Percentiles rank a stretch among this genome's conserved stretches.
Conservation (phyloP, 2,113 vertebrate species). For the Tichodroma muraria region DNA sequence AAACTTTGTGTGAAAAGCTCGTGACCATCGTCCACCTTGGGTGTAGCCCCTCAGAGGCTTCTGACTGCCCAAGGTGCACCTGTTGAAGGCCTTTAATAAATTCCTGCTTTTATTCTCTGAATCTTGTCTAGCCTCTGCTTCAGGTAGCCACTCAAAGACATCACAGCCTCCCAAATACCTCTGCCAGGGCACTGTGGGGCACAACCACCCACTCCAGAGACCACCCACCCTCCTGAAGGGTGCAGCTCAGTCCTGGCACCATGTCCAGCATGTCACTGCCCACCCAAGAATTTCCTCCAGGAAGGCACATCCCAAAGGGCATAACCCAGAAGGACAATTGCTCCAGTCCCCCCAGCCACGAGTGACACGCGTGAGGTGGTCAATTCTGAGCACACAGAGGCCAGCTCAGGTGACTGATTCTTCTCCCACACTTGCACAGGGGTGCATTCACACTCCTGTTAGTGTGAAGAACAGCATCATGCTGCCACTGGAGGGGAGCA, state of each 20-base stretch:
- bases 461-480: neutral
- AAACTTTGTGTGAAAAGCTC: neutral
- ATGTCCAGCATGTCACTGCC: accelerated
- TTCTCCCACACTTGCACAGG: neutral
- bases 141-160: neutral
- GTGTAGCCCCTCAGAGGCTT: neutral
- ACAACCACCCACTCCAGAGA: neutral
- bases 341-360: neutral
- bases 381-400: neutral
- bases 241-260: neutral
- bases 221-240: neutral
- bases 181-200: neutral
- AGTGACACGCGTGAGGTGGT: neutral
- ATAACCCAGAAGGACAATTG: neutral
- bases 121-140: neutral
- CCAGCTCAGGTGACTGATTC: neutral
- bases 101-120: neutral
- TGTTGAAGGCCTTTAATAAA: neutral
- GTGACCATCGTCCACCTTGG: too few relatives aligned
- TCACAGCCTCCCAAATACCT: neutral
- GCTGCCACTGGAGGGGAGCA: neutral
- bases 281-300: neutral
- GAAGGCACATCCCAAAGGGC: neutral
- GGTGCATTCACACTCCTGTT: neutral
- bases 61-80: neutral